Evolutionary conservation across 2,113 vertebrate species (phyloP).

Genomic region (Chloebia gouldiae): DNA sequence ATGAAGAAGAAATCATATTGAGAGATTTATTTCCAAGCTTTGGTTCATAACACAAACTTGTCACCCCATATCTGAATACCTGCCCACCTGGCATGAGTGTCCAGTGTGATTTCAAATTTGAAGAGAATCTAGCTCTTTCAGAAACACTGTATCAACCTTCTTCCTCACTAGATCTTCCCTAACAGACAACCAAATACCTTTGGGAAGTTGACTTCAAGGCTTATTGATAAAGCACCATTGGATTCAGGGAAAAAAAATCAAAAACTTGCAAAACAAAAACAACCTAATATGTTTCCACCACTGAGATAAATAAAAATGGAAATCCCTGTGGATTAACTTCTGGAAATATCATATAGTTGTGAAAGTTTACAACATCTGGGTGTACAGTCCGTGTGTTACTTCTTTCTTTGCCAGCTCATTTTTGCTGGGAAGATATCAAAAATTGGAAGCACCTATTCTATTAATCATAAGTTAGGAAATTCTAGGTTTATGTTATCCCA

Average conservation of each 20-base stretch:
- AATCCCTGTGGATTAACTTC: not conserved
- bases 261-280: not conserved
- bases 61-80: not conserved
- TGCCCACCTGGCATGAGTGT: not conserved
- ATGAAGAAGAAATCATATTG: not conserved
- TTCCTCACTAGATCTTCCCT: not conserved
- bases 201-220: not conserved
- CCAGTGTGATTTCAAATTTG: not conserved
- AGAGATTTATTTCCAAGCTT: not conserved
- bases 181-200: not conserved
- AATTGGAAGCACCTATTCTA: not conserved
- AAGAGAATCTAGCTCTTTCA: not conserved
- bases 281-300: not conserved
- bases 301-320: not conserved
- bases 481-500: not conserved
- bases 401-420: not conserved
- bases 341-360: not conserved
- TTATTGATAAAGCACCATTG: not conserved
- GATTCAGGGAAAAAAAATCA: accelerated
- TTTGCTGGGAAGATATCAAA: not conserved
- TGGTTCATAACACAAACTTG: accelerated
- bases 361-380: not conserved
- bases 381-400: not conserved
- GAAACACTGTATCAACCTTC: not conserved
- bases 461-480: not conserved